phyloP scores from a whole-genome alignment of 2,888 invertebrate genomes.

The Rotaria magnacalcarata region DNA sequence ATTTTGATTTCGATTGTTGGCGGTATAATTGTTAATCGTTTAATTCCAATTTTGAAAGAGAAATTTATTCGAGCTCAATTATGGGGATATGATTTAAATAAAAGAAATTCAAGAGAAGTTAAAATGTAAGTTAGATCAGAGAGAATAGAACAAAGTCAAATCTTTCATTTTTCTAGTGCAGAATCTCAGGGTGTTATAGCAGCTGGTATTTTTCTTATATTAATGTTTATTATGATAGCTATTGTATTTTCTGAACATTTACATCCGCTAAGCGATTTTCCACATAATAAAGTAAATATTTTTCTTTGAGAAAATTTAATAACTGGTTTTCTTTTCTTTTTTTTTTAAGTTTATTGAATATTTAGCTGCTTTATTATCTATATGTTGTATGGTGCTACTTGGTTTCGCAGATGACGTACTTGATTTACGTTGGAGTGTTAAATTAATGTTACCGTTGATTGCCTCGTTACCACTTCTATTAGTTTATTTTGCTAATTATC shows the following conservation, averaged over 20 bases:
- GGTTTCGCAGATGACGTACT: conserved; percentile 98
- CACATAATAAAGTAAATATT: conserved; percentile 55
- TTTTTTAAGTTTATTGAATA: conserved; percentile 79
- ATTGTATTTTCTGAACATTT: conserved; percentile 30
- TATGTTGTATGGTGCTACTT: conserved; percentile 93
- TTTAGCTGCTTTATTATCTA: conserved; percentile 85
- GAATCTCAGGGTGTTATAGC: conserved; percentile 87
- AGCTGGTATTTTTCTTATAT: conserved; percentile 13
- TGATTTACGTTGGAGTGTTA: conserved; percentile 83
- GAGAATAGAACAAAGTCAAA: too few species aligned
- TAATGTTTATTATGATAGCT: conserved; percentile 48
- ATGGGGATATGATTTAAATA: conserved; percentile 42
- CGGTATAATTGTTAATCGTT: conserved; percentile 31
- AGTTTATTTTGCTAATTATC: conserved; percentile 94
- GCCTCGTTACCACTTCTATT: conserved; percentile 91
- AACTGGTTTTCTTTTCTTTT: neutral
- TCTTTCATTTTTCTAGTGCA: conserved; percentile 67
- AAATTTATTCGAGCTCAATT: conserved; percentile 41
- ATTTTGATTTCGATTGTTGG: conserved; percentile 39
- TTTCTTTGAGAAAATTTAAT: too few species aligned
- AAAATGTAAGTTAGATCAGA: neutral
- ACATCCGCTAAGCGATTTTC: conserved; percentile 50
- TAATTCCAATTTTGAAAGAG: conserved; percentile 43
- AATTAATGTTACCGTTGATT: conserved; percentile 88
- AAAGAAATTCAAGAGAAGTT: conserved; percentile 41